Evolutionary conservation across 2,888 invertebrate genomes (phyloP), one percentile per base, ranked within the genome.

Genomic region (Chorisops tibialis): DNA sequence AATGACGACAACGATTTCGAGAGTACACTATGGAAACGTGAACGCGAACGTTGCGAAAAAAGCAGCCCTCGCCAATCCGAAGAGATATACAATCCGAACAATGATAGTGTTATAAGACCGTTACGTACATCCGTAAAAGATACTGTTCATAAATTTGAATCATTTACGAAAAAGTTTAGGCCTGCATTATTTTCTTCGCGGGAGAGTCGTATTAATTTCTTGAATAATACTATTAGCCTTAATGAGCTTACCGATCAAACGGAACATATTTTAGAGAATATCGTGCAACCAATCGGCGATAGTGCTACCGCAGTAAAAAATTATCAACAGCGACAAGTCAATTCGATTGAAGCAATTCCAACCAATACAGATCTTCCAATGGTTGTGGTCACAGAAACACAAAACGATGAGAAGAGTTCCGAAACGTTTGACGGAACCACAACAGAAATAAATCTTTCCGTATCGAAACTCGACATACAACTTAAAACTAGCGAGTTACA

Each of bases 81-180:
- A 14, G 14, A 30, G 6, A 11, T 3, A 5, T 9, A 14, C 11
- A 11, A 45, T 4, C 30, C 18, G n/a, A 37, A 21, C 7, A 16
- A 19, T 11, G 48, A 45, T 45, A 59, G 62, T 3, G 63, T 63
- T 18, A 35, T 41, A 12, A 64, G 39, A 6, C 64, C 66, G 9
- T 49, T 48, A 35, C 61, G 62, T 30, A 48, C 52, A 6, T 64
- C 66, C 11, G 66, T 67, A 18, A 62, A 59, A 43, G 66, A 68
- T 37, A 59, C 64, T 3, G 62, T 68, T 12, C 16, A 56, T 14
- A 65, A 64, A 54, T 63, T 68, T 41, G 67, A 67, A 56, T 59
- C 39, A 11, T 58, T 49, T 12, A 35, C 58, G 4, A 50, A 60
- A 39, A 45, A 52, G 21, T 50, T 21, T 38, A 51, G 38, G 30